Base-by-base conservation (phyloP, 2,797 vertebrate genomes). In the Rhinichthys osculus region DNA sequence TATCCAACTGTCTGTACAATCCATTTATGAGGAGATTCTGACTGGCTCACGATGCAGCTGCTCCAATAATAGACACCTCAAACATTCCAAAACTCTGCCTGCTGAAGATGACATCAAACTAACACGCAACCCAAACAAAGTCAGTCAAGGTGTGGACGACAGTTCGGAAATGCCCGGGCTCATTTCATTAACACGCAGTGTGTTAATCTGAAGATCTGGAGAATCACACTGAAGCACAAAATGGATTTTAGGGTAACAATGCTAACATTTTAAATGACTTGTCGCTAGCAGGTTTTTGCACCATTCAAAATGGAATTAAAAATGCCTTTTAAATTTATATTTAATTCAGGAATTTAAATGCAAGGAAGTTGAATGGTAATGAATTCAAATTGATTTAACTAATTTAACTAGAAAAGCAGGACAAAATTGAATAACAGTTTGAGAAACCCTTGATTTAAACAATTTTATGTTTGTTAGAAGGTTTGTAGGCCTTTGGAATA, bases 61-160 rank as follows among this genome's bases (percentile, higher is more conserved):
- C 69, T 91, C 92, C 93, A 94, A 94, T 94, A 95, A 94, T 94
- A 94, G 92, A 88, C 73, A 86, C 70, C 47, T 85, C 69, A 50
- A 81, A 76, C 50, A 87, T 73, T 40, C 62, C 78, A 66, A 72
- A 86, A 72, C 59, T n/a, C 38, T 70, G 76, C 42, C 67, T 47
- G 52, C 42, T 72, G 33, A 40, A 64, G 69, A 71, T n/a, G 69
- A 85, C 69, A 73, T 64, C 27, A 59, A 71, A 70, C 71, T 38
- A 78, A 4, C 23, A 78, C 30, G 17, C 40, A 71, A 27, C 21
- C 72, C 33, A 50, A 35, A 82, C 57, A 23, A 72, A 82, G n/a
- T 30, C 52, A 38, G 82, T 38, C 30, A 47, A 50, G 38, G 59
- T 72, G 69, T 33, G 69, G 21, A 27, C 1, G 0, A 42, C 3